phyloP scores from a whole-genome alignment of 2,888 invertebrate genomes.

The Lordiphosa fenestrarum region DNA sequence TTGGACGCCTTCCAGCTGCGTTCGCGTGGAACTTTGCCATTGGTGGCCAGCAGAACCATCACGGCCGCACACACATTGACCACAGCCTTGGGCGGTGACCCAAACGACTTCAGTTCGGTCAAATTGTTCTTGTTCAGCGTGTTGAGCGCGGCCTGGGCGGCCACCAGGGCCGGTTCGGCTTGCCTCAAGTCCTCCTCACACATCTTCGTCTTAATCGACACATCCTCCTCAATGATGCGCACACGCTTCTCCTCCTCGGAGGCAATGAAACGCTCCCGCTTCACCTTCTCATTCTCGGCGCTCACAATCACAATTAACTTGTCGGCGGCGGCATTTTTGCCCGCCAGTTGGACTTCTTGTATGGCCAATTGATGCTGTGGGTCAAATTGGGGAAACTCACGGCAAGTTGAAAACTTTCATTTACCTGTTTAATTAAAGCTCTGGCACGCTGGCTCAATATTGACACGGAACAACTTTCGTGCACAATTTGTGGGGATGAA shows the following conservation, averaged over 20 bases:
- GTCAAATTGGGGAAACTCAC: slow-evolving; percentile 27
- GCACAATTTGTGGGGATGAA: slow-evolving; percentile 37
- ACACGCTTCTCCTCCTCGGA: slow-evolving; percentile 95
- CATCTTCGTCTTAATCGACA: slow-evolving; percentile 90
- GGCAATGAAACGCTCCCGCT: slow-evolving; percentile 90
- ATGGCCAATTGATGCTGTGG: slow-evolving; percentile 81
- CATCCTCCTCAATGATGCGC: slow-evolving; percentile 93
- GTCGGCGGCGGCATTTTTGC: slow-evolving; percentile 95
- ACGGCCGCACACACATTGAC: slow-evolving; percentile 94
- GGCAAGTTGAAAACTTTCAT: slow-evolving; percentile 13
- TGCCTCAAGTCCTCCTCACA: slow-evolving; percentile 94
- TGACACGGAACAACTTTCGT: slow-evolving; percentile 54
- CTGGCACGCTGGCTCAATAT: slow-evolving; percentile 68
- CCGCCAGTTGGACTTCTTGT: slow-evolving; percentile 91
- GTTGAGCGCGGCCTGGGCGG: slow-evolving; percentile 89
- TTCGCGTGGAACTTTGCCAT: slow-evolving; percentile 94
- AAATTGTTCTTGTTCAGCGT: slow-evolving; percentile 97
- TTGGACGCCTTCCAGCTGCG: slow-evolving; percentile 97
- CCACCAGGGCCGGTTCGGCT: slow-evolving; percentile 94
- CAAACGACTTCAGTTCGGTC: slow-evolving; percentile 96
- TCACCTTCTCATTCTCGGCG: slow-evolving; percentile 95
- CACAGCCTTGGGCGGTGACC: slow-evolving; percentile 95
- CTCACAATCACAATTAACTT: slow-evolving; percentile 93
- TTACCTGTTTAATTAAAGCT: slow-evolving; percentile 58
- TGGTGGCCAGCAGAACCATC: slow-evolving; percentile 89